These are phyloP conservation scores for Resseliella maxima DNA, from an alignment of 2,888 invertebrate species.

Conservation along the genomic window DNA sequence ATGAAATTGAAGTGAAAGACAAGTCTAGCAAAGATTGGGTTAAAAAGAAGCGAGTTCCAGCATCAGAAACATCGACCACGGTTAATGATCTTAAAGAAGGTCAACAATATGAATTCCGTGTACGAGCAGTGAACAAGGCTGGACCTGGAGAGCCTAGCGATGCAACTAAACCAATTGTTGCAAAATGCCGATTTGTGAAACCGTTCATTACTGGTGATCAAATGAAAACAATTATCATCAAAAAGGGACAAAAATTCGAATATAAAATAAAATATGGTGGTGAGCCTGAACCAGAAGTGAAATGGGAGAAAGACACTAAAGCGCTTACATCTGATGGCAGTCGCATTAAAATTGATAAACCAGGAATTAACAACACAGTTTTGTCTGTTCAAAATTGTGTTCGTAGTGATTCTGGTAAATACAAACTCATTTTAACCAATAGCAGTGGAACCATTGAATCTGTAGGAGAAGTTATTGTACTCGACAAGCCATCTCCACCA, in stretches of 20 bases:
- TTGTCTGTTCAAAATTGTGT: slow-evolving; percentile 84
- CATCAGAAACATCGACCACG: slow-evolving; percentile 80
- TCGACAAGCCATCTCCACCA: slow-evolving; percentile 71
- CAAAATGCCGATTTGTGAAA: slow-evolving; percentile 88
- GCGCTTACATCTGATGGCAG: too few relatives aligned
- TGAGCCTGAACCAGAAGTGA: too few relatives aligned
- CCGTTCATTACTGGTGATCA: slow-evolving; percentile 96
- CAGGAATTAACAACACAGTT: too few relatives aligned
- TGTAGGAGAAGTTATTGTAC: slow-evolving; percentile 88
- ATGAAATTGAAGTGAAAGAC: slow-evolving; percentile 92
- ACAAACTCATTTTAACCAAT: slow-evolving; percentile 89
- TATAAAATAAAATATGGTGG: too few relatives aligned
- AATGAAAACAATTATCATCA: slow-evolving; percentile 84
- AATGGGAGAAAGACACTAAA: too few relatives aligned
- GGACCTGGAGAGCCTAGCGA: slow-evolving; percentile 93
- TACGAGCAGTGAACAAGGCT: slow-evolving; percentile 93
- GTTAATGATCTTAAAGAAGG: slow-evolving; percentile 92
- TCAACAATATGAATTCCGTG: slow-evolving; percentile 90
- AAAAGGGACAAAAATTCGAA: too few relatives aligned
- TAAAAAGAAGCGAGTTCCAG: slow-evolving; percentile 84
- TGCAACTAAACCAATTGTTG: slow-evolving; percentile 85
- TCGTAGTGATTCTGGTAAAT: slow-evolving; percentile 81
- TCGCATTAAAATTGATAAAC: too few relatives aligned
- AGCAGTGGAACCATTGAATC: slow-evolving; percentile 96
- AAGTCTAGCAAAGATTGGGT: slow-evolving; percentile 94